Evolutionary conservation across 1,140 invertebrate species (phyloP).

Genomic region (Vollenhovia emeryi): DNA sequence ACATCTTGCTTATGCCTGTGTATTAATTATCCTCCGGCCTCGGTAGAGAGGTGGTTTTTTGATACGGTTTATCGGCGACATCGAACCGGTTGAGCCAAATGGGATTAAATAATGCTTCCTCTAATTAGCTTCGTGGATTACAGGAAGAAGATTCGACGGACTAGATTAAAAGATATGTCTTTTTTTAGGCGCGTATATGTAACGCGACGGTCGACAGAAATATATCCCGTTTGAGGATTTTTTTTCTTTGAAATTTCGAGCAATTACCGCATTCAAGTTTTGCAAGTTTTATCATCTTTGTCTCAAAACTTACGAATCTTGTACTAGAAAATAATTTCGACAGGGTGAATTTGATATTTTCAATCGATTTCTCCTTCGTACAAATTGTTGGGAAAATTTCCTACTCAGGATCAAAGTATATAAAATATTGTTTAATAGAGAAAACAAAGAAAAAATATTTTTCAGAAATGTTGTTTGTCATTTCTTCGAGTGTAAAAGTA

Average conservation of each 20-base stretch:
- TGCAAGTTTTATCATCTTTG: neutral
- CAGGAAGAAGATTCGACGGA: neutral
- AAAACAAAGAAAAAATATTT: neutral
- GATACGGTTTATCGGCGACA: conserved; percentile 42
- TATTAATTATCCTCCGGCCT: conserved; percentile 41
- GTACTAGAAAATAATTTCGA: neutral
- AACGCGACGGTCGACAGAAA: neutral
- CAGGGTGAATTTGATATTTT: neutral
- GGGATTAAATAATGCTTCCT: conserved; percentile 34
- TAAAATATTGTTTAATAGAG: conserved; percentile 2
- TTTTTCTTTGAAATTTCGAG: neutral
- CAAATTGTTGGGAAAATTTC: neutral
- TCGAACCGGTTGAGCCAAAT: conserved; percentile 44
- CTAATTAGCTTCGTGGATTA: conserved; percentile 17
- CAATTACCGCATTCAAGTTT: neutral
- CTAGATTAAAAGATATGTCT: conserved; percentile 7
- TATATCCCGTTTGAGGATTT: neutral
- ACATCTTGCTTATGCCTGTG: conserved; percentile 47
- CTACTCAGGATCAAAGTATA: neutral
- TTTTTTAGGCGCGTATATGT: neutral
- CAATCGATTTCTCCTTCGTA: neutral
- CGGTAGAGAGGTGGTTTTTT: conserved; percentile 23
- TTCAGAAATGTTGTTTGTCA: neutral
- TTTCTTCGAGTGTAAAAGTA: neutral
- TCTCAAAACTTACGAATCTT: neutral